Percentiles rank a stretch among this genome's conserved stretches.
Conservation (phyloP, 2,113 vertebrate genomes). For the Macrotis lagotis region DNA sequence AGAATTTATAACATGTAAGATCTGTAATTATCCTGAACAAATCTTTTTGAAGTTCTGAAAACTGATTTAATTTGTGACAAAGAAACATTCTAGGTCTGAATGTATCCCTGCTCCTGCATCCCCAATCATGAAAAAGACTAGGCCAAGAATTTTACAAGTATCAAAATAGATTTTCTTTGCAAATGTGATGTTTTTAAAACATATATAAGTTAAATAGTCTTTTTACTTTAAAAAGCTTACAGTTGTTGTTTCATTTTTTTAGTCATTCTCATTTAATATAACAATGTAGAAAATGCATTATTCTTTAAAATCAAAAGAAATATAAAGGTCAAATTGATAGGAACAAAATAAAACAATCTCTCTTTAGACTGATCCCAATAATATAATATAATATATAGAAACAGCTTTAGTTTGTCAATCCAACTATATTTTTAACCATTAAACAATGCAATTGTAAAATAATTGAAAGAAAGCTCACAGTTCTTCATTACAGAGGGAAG, state of each 20-base stretch:
- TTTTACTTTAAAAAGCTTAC: slow-evolving; percentile 38
- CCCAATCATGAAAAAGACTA: background rate
- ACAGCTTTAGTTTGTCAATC: slow-evolving; percentile 18
- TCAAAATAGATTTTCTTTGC: slow-evolving; percentile 21
- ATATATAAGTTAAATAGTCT: background rate
- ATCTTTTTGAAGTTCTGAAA: background rate
- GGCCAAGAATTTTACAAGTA: slow-evolving; percentile 20
- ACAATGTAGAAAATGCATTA: slow-evolving; percentile 32
- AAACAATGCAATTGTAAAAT: slow-evolving; percentile 39
- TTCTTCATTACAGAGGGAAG: slow-evolving; percentile 3
- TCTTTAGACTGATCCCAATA: slow-evolving; percentile 7
- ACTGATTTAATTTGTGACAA: background rate
- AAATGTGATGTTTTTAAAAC: slow-evolving; percentile 18
- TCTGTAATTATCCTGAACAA: background rate
- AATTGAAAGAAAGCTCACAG: slow-evolving; percentile 31
- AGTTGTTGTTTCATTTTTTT: slow-evolving; percentile 3
- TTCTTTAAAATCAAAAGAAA: slow-evolving; percentile 25
- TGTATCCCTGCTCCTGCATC: background rate
- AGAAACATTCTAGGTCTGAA: background rate
- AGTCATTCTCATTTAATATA: slow-evolving; percentile 25
- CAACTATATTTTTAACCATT: background rate
- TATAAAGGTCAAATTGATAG: slow-evolving; percentile 29
- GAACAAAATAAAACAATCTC: slow-evolving; percentile 8
- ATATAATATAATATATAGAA: slow-evolving; percentile 22
- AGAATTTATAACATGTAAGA: slow-evolving; percentile 13